Evolutionary conservation across 2,113 vertebrate species (phyloP).

Genomic region (Psilopogon haemacephalus): DNA sequence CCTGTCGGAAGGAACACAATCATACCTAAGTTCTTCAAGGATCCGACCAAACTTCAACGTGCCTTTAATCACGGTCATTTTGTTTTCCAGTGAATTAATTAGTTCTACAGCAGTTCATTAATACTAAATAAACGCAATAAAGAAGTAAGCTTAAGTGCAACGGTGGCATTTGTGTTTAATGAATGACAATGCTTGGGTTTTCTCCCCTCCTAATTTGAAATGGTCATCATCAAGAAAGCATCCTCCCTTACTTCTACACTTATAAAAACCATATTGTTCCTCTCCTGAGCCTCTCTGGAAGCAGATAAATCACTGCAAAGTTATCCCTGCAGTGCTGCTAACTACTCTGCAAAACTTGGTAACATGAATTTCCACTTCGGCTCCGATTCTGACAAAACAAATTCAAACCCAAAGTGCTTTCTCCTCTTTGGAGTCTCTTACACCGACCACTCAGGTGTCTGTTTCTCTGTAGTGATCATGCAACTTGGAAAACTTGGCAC

Average conservation of each 20-base stretch:
- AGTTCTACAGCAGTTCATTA: background rate
- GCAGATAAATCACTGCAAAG: background rate
- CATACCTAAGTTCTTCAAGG: background rate
- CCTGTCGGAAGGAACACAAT: background rate
- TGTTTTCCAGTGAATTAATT: background rate
- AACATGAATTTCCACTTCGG: background rate
- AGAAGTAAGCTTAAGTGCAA: background rate
- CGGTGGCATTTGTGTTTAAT: background rate
- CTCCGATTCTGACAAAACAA: fast-evolving
- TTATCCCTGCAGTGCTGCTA: background rate
- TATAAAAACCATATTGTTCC: background rate
- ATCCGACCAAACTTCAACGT: background rate
- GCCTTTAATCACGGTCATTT: background rate
- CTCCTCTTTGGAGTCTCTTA: background rate
- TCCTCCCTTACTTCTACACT: background rate
- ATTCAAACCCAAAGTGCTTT: background rate
- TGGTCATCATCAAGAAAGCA: background rate
- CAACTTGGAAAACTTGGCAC: background rate
- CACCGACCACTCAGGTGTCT: background rate
- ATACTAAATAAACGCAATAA: background rate
- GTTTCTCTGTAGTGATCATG: background rate
- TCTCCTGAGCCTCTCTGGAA: background rate
- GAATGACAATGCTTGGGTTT: background rate
- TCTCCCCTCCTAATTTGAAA: background rate
- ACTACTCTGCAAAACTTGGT: background rate